Conservation (phyloP, 92 coral and sea anemone species). For the Phenganax stokvisi region DNA sequence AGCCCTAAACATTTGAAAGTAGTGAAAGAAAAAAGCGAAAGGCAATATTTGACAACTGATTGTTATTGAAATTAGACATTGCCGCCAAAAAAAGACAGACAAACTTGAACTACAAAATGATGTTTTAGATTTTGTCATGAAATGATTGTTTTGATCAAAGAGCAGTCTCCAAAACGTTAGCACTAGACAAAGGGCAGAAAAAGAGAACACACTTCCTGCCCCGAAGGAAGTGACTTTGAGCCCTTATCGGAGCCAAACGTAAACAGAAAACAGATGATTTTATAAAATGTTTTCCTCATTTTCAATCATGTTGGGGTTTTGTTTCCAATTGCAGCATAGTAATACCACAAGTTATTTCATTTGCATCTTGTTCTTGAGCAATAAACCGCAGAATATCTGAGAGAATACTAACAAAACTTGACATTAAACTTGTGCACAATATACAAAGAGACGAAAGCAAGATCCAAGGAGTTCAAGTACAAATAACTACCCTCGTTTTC, state of each 20-base stretch:
- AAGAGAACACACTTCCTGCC: slow-evolving; percentile 3
- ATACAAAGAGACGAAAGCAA: not conserved
- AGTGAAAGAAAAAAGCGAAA: slow-evolving; percentile 1
- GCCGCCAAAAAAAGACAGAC: slow-evolving; percentile 26
- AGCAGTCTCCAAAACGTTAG: not conserved
- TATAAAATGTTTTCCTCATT: not conserved
- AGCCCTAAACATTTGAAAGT: not conserved
- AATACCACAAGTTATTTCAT: not conserved
- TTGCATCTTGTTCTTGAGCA: not conserved
- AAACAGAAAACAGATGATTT: slow-evolving; percentile 4
- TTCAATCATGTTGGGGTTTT: not conserved
- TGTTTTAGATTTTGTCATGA: too few species aligned
- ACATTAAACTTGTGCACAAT: not conserved
- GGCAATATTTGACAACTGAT: slow-evolving; percentile 27
- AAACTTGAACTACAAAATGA: slow-evolving; percentile 2
- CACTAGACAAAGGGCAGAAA: not conserved
- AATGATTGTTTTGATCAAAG: too few species aligned
- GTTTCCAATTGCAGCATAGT: not conserved
- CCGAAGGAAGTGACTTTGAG: not conserved
- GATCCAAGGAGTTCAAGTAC: not conserved
- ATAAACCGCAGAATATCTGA: not conserved
- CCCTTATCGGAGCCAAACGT: not conserved
- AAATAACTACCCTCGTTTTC: not conserved
- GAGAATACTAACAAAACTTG: too few species aligned
- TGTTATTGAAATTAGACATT: slow-evolving; percentile 14